Percentiles rank a stretch among this genome's conserved stretches.
Conservation (phyloP, 2,113 vertebrate species). For the Actenoides hombroni region DNA sequence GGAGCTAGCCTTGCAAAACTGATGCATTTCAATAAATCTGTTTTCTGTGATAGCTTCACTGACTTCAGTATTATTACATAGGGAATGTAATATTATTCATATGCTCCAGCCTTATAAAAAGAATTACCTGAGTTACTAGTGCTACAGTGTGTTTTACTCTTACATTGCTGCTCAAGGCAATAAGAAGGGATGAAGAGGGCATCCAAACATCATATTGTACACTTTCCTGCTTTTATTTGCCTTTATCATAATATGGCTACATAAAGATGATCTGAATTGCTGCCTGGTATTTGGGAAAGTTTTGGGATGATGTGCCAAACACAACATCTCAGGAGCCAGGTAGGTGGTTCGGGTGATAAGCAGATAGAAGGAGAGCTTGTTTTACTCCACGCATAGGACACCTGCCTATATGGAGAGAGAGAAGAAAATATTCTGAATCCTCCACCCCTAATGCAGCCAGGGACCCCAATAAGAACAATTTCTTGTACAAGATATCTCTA, state of each 20-base stretch:
- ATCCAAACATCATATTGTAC: not conserved
- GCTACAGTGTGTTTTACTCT: not conserved
- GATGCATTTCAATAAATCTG: not conserved
- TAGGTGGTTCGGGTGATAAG: not conserved
- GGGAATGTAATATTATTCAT: not conserved
- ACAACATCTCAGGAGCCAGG: not conserved
- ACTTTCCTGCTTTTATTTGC: not conserved
- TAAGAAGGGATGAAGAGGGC: not conserved
- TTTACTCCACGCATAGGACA: not conserved
- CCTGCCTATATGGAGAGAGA: not conserved
- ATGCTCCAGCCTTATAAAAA: not conserved
- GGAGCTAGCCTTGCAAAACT: not conserved
- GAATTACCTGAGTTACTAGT: not conserved
- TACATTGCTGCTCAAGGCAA: not conserved
- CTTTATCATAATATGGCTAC: not conserved
- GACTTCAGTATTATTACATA: not conserved
- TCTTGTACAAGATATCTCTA: not conserved
- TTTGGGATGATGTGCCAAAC: not conserved
- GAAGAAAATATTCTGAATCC: not conserved
- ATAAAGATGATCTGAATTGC: not conserved
- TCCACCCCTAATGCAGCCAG: not conserved
- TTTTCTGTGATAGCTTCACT: not conserved
- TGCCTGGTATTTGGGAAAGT: not conserved
- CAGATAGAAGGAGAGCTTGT: not conserved
- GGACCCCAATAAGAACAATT: not conserved